phyloP scores from a whole-genome alignment of 1,140 invertebrate species.

The Araneus ventricosus region DNA sequence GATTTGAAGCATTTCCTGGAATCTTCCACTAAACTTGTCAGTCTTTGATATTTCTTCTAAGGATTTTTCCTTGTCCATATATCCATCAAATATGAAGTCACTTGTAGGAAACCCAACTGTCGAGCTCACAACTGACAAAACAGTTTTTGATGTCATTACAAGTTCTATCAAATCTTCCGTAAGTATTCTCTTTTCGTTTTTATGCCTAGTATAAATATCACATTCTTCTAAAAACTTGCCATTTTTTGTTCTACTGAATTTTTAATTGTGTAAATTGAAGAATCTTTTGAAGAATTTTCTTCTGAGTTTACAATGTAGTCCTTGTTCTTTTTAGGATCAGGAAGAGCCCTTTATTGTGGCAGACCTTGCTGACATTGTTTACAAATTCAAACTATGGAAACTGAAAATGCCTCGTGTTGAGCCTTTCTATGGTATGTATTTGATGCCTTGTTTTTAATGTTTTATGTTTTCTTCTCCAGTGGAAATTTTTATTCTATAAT shows the following conservation, averaged over 20 bases:
- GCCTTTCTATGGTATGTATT: conserved; percentile 87
- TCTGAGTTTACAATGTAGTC: not conserved
- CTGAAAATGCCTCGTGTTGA: conserved; percentile 91
- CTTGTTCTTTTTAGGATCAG: conserved; percentile 78
- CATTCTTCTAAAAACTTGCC: no score
- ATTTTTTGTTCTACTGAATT: not conserved
- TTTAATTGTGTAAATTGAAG: not conserved
- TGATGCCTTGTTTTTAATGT: not conserved
- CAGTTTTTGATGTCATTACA: conserved; percentile 60
- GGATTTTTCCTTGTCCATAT: not conserved
- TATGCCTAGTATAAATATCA: no score
- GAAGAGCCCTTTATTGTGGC: conserved; percentile 97
- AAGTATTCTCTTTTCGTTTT: not conserved
- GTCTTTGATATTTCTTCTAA: conserved; percentile 28
- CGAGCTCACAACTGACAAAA: conserved; percentile 69
- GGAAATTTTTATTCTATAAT: not conserved
- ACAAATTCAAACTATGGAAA: conserved; percentile 92
- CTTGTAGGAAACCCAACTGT: conserved; percentile 67
- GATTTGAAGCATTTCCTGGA: conserved; percentile 75
- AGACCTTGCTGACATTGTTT: conserved; percentile 93
- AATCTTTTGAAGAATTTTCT: not conserved
- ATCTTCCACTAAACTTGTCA: conserved; percentile 62
- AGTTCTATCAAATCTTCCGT: conserved; percentile 44
- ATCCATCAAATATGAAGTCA: conserved; percentile 64
- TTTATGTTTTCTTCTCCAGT: conserved; percentile 2